Conservation (phyloP, 2,797 vertebrate genomes). For the Lacerta bilineata region DNA sequence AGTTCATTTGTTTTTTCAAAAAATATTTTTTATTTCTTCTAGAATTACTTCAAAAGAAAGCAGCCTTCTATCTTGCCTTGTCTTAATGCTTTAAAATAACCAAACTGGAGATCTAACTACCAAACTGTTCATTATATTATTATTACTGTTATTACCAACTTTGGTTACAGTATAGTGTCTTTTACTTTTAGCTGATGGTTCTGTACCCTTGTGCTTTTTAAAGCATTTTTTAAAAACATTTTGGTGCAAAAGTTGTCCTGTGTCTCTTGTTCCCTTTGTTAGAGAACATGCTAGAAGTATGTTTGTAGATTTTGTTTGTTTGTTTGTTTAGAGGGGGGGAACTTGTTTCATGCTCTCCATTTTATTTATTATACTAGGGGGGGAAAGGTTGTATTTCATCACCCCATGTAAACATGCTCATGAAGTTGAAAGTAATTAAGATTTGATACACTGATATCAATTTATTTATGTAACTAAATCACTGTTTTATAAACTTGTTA, state of each 20-base stretch:
- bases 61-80: slow-evolving; percentile 99
- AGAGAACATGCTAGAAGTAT: slow-evolving; percentile 91
- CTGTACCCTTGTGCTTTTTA: slow-evolving; percentile 95
- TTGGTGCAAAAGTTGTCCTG: slow-evolving; percentile 95
- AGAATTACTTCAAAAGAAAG: slow-evolving; percentile 90
- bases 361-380: slow-evolving; percentile 97
- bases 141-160: slow-evolving; percentile 90
- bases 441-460: slow-evolving; percentile 99
- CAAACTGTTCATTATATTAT: slow-evolving; percentile 90
- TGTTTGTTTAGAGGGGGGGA: slow-evolving; percentile 73
- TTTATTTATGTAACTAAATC: slow-evolving; percentile 99
- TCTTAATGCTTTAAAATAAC: slow-evolving; percentile 99
- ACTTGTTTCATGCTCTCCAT: slow-evolving; percentile 88
- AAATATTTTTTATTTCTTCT: slow-evolving; percentile 87
- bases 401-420: slow-evolving; percentile 95
- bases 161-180: slow-evolving; percentile 96
- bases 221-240: slow-evolving; percentile 85
- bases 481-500: slow-evolving; percentile 99
- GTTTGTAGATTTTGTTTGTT: slow-evolving; percentile 95
- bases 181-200: slow-evolving; percentile 95
- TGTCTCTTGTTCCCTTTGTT: slow-evolving; percentile 91
- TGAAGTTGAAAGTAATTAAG: slow-evolving; percentile 98
- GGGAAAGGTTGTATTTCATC: slow-evolving; percentile 96
- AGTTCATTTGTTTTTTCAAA: slow-evolving; percentile 71
- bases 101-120: slow-evolving; percentile 96